These are phyloP conservation scores for Channa striata DNA, from an alignment of 2,797 vertebrate species.

Conservation along the genomic window DNA sequence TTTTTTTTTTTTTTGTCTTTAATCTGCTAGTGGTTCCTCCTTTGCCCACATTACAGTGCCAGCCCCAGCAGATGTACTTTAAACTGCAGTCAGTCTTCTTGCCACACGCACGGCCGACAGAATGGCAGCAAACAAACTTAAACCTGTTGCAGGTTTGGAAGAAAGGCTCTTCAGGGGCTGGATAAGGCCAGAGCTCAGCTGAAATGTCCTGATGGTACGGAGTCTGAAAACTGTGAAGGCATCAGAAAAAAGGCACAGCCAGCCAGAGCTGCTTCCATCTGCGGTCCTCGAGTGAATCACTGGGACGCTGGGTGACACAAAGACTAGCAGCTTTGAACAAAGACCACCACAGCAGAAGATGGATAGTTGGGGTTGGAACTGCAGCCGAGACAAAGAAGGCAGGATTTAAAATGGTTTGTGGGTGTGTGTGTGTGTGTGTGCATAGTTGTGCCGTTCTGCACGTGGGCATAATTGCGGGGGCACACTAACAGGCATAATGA, in stretches of 20 bases:
- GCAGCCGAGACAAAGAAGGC: conserved; percentile 32
- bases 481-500: conserved; percentile 57
- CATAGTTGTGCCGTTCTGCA: conserved; percentile 34
- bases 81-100: conserved; percentile 24
- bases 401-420: conserved; percentile 46
- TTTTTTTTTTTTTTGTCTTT: conserved; percentile 16
- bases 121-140: conserved; percentile 33
- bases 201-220: conserved; percentile 29
- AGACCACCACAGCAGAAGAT: conserved; percentile 43
- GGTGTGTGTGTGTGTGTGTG: conserved; percentile 41
- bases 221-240: conserved; percentile 43
- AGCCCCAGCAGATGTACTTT: conserved; percentile 21
- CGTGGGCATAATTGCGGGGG: conserved; percentile 59
- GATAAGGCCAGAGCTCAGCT: conserved; percentile 30
- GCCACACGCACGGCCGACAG: conserved; percentile 10
- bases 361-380: conserved; percentile 36
- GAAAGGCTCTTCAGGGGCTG: conserved; percentile 51
- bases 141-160: conserved; percentile 61
- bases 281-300: conserved; percentile 68
- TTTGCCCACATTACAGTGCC: conserved; percentile 25
- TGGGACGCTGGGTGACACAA: conserved; percentile 55
- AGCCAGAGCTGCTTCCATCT: conserved; percentile 57
- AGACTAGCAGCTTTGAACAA: conserved; percentile 48
- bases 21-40: conserved; percentile 42
- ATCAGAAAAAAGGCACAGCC: conserved; percentile 25